Base-by-base conservation (phyloP, 2,888 invertebrate species). In the Gryllus longicercus region DNA sequence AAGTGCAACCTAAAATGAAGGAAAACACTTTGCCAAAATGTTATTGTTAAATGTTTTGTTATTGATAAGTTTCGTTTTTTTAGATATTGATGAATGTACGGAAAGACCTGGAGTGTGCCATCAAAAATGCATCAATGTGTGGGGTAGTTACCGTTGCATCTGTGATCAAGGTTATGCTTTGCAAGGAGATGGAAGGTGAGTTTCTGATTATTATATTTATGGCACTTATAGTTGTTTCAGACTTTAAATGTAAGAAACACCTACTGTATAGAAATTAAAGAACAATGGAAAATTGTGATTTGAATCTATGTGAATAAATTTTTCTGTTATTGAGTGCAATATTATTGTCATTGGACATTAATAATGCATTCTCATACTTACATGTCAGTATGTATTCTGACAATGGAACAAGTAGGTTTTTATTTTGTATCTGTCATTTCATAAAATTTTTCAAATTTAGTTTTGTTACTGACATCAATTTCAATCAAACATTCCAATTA, bases 121-220 rank as follows among this genome's bases (percentile, higher is more conserved):
- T 84, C 98, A 98, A 83, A 91, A 91, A 51, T 99, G 98, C 86
- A 91, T 94, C 81, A 99, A 99, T 86, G 91, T 93, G 1, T 96
- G 95, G 92, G 98, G 98, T 0, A 92, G 95, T 0, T 97, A 94
- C 87, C 91, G 93, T 79, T 99, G 99, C 86, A 90, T 93, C 11
- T 99, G 99, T 85, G 91, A 93, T 79, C 87, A 91, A 0, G 99
- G 99, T 0, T 99, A 93, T 8, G 10, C 63, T 63, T 63, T 63
- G 63, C 63, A 63, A 63, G 14, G 12, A 18, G 63, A 63, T 63
- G 63, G 63, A 63, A 63, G 63, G 63, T 63, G 18, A 79, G 51
- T 18, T 79, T 78, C 18, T 21, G 18, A 38, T 77, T 78, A 23
- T 63, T 49, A 21, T 50, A 21, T 25, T 76, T 77, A 25, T 51